Evolutionary conservation across 2,113 vertebrate species (phyloP), one percentile per base, ranked within the genome.

Genomic region (Oreochromis spilurus): DNA sequence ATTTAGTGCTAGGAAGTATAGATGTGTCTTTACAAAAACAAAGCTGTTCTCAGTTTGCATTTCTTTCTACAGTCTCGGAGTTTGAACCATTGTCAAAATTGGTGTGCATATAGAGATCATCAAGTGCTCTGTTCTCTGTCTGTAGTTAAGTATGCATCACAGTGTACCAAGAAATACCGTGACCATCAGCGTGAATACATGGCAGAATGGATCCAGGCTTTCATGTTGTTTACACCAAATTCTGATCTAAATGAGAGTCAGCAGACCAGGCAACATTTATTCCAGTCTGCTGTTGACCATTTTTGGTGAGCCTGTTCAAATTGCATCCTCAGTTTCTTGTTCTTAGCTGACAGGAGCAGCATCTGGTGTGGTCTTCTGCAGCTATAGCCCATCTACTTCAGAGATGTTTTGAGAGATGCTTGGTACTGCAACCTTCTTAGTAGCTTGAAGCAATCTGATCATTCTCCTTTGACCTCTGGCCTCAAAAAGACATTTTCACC

Each of bases 111-210:
- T 26, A 67, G 19, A 67, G 1, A 67, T 75, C 24, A 75, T 75
- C 43, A 29, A 29, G 24, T 75, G 24, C 9, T 29, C 24, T 19
- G 43, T 48, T 75, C 5, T 75, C 43, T 75, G 43, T 48, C 40
- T 75, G 40, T 50, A 50, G 14, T 48, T 75, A 75, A 75, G 9
- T 77, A 7, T 50, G 24, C 70, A 31, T 77, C 24, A 12, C 43
- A 77, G 40, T 70, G 36, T 70, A n/a, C 36, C 62, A 70, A 67
- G 34, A 67, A 67, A 40, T 40, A 67, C 34, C 38, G 34, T 67
- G 19, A 19, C 34, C 62, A 67, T 40, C 62, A 40, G 19, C 34
- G 13, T 67, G 19, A 67, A 67, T 67, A 67, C 62, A 17, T 31
- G 26, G 57, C 57, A 67, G 11, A 21, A 67, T 40, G 36, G 62